phyloP scores from a whole-genome alignment of 2,797 vertebrate species.

The Heliangelus exortis region DNA sequence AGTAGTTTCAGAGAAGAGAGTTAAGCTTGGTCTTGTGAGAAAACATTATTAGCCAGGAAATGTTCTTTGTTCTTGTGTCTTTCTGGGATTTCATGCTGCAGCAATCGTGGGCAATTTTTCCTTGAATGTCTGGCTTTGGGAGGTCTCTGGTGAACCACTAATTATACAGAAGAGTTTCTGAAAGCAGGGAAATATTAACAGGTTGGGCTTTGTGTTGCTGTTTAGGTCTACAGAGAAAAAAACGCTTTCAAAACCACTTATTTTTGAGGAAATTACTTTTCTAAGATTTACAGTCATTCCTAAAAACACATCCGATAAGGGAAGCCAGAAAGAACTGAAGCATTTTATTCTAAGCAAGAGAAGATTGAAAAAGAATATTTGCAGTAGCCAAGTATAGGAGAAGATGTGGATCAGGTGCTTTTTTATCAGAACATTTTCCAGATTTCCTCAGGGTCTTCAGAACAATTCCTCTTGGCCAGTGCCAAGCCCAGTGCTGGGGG shows the following conservation, averaged over 20 bases:
- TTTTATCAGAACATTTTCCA: background rate
- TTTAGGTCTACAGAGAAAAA: conserved; percentile 14
- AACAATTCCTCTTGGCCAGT: background rate
- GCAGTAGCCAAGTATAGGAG: background rate
- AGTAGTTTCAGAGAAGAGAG: background rate
- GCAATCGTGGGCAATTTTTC: background rate
- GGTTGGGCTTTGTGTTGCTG: background rate
- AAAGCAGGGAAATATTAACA: background rate
- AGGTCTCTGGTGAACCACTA: conserved; percentile 23
- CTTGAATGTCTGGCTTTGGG: background rate
- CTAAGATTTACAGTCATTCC: background rate
- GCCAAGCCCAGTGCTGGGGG: background rate
- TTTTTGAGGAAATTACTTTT: conserved; percentile 5
- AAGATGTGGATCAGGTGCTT: background rate
- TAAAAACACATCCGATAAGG: background rate
- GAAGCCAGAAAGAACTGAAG: background rate
- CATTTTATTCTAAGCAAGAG: background rate
- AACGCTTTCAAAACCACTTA: background rate
- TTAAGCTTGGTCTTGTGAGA: background rate
- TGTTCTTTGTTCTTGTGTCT: background rate
- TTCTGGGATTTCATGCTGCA: background rate
- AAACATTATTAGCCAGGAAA: background rate
- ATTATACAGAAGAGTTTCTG: background rate
- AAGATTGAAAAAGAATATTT: background rate
- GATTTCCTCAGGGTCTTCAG: background rate